Evolutionary conservation across 2,888 invertebrate genomes (phyloP), one percentile per base, ranked within the genome.

Genomic region (Bombyx huttoni): DNA sequence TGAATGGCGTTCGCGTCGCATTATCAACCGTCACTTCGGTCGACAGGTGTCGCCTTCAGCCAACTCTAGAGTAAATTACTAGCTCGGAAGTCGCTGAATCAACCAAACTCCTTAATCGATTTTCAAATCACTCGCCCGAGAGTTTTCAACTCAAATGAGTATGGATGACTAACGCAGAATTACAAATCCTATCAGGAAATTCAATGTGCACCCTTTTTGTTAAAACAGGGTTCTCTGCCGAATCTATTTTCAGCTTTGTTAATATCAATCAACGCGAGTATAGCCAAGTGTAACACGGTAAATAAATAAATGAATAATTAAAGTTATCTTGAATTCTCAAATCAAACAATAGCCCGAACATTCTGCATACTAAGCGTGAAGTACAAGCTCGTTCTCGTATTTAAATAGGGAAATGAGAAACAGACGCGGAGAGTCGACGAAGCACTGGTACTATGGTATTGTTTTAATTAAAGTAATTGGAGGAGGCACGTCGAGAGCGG

Each of bases 381-480:
- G 77, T 75, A 67, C 73, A 74, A 80, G 85, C 82, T 86, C 85
- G 84, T 85, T 86, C 81, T 84, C 84, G 82, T 87, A 86, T 87
- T 86, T 87, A 86, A 87, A 88, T 87, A 86, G 81, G 85, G 81
- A 88, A 86, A 86, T 85, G 79, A 83, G 84, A 86, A 85, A 84
- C 86, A 85, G 82, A 81, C 76, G 78, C 84, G 78, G 78, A 76
- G 83, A 84, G 81, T 82, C 84, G 82, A 81, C 83, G 84, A 73
- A 82, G 79, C 79, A 76, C 76, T 83, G 80, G 78, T 81, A 75
- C 77, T 81, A 78, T 79, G 80, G 82, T 86, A 85, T 87, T 87
- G 87, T 87, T 87, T 87, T 88, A 88, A 87, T 88, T 88, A 88
- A 88, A 87, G 85, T 88, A 88, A 87, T 88, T 88, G 87, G 86